phyloP scores from a whole-genome alignment of 2,113 vertebrate genomes.

The Sylvietta virens region DNA sequence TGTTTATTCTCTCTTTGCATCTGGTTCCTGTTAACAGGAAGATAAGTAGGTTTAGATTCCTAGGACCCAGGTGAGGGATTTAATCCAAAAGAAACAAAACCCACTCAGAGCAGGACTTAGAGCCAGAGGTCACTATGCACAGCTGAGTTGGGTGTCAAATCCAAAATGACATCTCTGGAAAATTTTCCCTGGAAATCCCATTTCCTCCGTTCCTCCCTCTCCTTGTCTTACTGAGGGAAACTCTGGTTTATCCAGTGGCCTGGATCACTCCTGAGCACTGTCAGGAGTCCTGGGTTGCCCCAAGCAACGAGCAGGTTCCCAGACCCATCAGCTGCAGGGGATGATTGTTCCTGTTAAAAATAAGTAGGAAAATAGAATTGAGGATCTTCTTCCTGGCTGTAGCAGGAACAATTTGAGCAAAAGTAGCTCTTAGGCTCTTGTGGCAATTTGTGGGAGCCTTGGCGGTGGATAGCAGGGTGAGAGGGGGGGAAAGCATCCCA shows the following conservation, averaged over 20 bases:
- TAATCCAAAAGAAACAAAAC: not conserved
- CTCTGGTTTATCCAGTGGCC: not conserved
- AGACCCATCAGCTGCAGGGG: accelerated
- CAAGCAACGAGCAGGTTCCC: not conserved
- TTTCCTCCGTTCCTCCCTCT: accelerated
- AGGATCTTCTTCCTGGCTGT: not conserved
- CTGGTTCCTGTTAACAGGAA: not conserved
- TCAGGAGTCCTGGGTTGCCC: accelerated
- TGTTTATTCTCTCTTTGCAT: not conserved
- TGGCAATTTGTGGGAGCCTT: not conserved
- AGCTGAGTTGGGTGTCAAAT: not conserved
- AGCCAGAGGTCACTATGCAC: accelerated
- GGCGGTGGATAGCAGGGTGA: not conserved
- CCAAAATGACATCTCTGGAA: not conserved
- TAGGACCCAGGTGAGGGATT: not conserved
- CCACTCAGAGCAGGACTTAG: not conserved
- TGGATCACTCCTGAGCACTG: not conserved
- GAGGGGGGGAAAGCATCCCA: not conserved
- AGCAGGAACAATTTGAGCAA: not conserved
- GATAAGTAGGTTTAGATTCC: not conserved
- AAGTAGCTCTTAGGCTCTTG: not conserved
- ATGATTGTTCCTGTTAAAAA: accelerated
- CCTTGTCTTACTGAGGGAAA: no score
- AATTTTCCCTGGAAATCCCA: not conserved
- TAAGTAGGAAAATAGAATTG: not conserved